phyloP scores from a whole-genome alignment of 2,888 invertebrate genomes.

The Dolichomitus sp. region DNA sequence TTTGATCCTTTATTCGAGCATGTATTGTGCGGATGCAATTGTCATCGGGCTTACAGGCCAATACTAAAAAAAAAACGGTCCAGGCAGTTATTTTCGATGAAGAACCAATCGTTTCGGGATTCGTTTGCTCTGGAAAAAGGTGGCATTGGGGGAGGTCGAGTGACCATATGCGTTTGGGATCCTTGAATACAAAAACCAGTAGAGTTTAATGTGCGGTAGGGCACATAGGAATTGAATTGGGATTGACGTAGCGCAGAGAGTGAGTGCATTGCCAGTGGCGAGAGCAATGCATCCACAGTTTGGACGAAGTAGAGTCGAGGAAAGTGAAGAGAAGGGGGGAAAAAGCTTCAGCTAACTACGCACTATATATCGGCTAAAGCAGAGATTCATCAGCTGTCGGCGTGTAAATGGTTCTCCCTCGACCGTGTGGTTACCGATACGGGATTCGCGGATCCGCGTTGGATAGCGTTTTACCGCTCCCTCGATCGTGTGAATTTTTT shows the following conservation, averaged over 20 bases:
- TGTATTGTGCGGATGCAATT: background rate
- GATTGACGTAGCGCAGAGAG: conserved; percentile 1
- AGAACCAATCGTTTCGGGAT: conserved; percentile 17
- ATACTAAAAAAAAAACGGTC: background rate
- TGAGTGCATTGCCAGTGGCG: background rate
- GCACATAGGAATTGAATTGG: conserved; percentile 11
- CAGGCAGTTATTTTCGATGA: conserved; percentile 23
- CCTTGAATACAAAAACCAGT: conserved; percentile 7
- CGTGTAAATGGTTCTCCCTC: conserved; percentile 56
- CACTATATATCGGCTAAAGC: conserved; percentile 15
- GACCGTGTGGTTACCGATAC: conserved; percentile 48
- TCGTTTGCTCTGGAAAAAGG: conserved; percentile 1
- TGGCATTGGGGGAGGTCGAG: background rate
- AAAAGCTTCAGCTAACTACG: background rate
- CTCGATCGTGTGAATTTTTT: conserved; percentile 66
- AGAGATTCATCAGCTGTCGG: conserved; percentile 66
- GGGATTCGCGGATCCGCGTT: conserved; percentile 46
- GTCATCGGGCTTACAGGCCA: background rate
- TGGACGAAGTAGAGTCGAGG: conserved; percentile 1
- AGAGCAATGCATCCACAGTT: conserved; percentile 17
- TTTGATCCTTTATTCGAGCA: background rate
- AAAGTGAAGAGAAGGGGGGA: conserved; percentile 5
- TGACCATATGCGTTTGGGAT: conserved; percentile 3
- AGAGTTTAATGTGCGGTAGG: conserved; percentile 23
- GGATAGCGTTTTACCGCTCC: conserved; percentile 70